phyloP scores from a whole-genome alignment of 2,888 invertebrate genomes.

The Lithophane socia region DNA sequence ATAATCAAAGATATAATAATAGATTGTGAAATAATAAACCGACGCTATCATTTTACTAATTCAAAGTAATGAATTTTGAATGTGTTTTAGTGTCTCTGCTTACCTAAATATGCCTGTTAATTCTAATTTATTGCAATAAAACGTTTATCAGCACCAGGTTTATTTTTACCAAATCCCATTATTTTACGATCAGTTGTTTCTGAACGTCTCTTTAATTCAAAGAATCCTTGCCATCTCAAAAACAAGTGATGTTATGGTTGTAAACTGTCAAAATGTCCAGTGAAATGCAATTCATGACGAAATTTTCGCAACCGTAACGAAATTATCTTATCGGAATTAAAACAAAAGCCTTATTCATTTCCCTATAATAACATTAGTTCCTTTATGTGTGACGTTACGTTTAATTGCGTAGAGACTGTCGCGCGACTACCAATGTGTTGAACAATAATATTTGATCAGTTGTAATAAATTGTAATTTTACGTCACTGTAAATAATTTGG shows the following conservation, averaged over 20 bases:
- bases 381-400: conserved; percentile 50
- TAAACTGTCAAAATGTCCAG: conserved; percentile 62
- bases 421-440: conserved; percentile 23
- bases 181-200: not conserved
- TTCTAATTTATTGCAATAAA: not conserved
- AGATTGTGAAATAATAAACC: too few species aligned
- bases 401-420: conserved; percentile 26
- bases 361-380: conserved; percentile 37
- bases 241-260: conserved; percentile 55
- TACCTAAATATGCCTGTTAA: not conserved
- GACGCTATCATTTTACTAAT: accelerated
- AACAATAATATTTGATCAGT: conserved; percentile 78
- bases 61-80: not conserved
- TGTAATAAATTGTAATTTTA: conserved; percentile 80
- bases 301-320: conserved; percentile 72
- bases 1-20: too few species aligned
- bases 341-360: conserved; percentile 58
- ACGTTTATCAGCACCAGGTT: too few species aligned
- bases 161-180: accelerated
- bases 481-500: conserved; percentile 87
- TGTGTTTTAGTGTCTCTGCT: not conserved
- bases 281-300: conserved; percentile 72
- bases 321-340: conserved; percentile 70
- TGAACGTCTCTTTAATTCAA: conserved; percentile 15
- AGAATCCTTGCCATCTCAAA: conserved; percentile 50